phyloP scores from a whole-genome alignment of 2,113 vertebrate species.

The Tyrannus savana region DNA sequence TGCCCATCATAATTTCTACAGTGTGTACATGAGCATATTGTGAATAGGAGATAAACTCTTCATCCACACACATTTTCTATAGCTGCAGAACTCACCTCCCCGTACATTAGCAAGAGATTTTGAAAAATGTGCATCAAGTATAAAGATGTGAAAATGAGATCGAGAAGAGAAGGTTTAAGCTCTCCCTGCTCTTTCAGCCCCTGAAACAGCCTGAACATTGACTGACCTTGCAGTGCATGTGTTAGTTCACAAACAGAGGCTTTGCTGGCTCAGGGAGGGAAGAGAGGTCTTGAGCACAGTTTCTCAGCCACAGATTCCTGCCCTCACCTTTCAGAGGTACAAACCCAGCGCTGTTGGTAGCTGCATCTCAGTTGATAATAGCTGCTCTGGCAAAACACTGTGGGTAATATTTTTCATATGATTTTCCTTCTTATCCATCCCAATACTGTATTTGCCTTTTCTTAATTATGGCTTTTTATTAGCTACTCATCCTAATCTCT shows the following conservation, averaged over 20 bases:
- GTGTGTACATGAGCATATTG: not conserved
- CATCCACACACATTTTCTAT: not conserved
- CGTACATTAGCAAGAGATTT: not conserved
- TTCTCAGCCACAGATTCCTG: not conserved
- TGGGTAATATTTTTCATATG: not conserved
- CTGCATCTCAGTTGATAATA: not conserved
- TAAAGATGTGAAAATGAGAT: constrained; percentile 12
- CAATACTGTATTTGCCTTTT: constrained; percentile 7
- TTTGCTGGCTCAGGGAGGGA: not conserved
- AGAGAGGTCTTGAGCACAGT: not conserved
- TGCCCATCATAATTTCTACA: not conserved
- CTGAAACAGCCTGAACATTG: not conserved
- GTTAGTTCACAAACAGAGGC: not conserved
- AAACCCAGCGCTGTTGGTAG: not conserved
- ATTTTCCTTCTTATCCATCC: not conserved
- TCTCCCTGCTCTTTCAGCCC: not conserved
- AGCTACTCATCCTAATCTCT: constrained; percentile 49
- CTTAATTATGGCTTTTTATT: constrained; percentile 47
- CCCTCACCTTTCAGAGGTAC: not conserved
- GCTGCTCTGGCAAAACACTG: not conserved
- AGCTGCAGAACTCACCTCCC: not conserved
- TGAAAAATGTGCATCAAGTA: constrained; percentile 1
- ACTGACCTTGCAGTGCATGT: not conserved
- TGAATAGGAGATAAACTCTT: constrained; percentile 15
- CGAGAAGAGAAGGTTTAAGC: constrained; percentile 1